Conservation (phyloP, 2,113 vertebrate genomes). For the Willisornis vidua region DNA sequence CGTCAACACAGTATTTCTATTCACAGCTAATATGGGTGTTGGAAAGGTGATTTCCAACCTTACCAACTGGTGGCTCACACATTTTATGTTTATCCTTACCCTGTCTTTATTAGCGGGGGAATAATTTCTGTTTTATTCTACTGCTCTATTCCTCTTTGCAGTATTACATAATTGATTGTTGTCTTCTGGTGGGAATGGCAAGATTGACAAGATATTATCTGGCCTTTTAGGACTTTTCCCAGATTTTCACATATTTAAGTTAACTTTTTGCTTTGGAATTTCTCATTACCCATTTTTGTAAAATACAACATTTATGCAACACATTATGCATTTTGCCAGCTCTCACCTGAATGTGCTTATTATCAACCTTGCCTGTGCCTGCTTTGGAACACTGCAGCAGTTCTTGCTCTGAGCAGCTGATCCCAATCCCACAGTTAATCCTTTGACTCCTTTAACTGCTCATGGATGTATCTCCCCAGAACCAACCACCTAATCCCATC, state of each 20-base stretch:
- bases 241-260: neutral
- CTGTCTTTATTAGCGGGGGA: neutral
- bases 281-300: neutral
- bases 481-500: neutral
- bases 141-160: neutral
- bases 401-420: neutral
- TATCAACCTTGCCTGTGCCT: neutral
- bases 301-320: neutral
- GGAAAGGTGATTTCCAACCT: neutral
- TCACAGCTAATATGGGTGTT: neutral
- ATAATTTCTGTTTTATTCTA: neutral
- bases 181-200: neutral
- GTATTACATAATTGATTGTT: neutral
- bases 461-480: neutral
- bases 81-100: neutral
- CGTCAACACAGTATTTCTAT: neutral
- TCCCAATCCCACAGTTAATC: accelerated
- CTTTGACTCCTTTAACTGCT: neutral
- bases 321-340: neutral
- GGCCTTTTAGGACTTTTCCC: neutral
- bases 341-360: neutral
- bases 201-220: neutral
- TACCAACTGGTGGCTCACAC: neutral
- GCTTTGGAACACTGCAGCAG: neutral
- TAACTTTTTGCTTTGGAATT: conserved; percentile 7